phyloP scores from a whole-genome alignment of 2,797 vertebrate genomes.

The Vipera ursinii region DNA sequence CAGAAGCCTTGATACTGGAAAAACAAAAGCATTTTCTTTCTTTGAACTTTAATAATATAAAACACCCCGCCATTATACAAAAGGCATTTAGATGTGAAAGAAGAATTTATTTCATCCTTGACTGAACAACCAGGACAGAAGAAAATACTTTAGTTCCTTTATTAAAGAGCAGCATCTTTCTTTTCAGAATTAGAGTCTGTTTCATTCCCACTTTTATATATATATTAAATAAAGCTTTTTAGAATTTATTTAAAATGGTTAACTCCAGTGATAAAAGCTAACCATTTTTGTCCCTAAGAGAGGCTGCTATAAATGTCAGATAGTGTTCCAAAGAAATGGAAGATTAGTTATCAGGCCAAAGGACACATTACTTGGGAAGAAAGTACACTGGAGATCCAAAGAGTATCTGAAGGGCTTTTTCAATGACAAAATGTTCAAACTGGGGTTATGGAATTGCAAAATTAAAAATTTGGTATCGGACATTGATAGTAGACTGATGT shows the following conservation, averaged over 20 bases:
- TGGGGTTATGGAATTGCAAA: not conserved
- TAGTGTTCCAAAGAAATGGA: not conserved
- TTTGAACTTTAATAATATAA: conserved; percentile 12
- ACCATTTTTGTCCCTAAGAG: not conserved
- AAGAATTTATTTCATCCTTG: conserved; percentile 18
- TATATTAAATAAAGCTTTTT: conserved; percentile 1
- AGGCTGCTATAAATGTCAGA: not conserved
- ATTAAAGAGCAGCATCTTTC: not conserved
- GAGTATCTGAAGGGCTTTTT: not conserved
- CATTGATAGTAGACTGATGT: not conserved
- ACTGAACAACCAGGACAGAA: conserved; percentile 26
- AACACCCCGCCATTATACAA: conserved; percentile 9
- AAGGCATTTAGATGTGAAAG: not conserved
- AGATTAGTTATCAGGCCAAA: not conserved
- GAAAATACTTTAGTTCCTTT: conserved; percentile 21
- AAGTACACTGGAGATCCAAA: not conserved
- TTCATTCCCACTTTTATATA: not conserved
- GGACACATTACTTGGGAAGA: not conserved
- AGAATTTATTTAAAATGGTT: conserved; percentile 3
- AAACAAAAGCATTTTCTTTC: conserved; percentile 18
- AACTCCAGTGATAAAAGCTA: not conserved
- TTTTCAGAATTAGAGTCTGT: conserved; percentile 7
- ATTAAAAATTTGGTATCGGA: not conserved
- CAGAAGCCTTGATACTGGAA: not conserved
- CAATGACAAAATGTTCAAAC: not conserved